These are phyloP conservation scores for Macrotrachela quadricornifera DNA, from an alignment of 1,140 invertebrate genomes.

Conservation along the genomic window DNA sequence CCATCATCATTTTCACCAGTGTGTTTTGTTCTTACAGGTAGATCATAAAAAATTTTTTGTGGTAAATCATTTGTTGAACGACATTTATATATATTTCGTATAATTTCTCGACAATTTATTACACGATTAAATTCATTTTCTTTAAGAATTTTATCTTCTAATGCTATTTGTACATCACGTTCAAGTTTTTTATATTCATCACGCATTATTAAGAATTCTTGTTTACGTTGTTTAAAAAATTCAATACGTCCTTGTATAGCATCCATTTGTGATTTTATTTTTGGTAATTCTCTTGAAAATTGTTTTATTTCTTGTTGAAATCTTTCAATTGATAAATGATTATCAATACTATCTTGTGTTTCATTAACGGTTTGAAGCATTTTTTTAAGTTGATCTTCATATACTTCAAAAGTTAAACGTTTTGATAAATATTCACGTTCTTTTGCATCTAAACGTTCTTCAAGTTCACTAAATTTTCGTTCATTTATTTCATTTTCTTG, in stretches of 20 bases:
- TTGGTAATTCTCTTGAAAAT: not conserved
- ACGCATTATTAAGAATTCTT: no score
- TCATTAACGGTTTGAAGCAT: no score
- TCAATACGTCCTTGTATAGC: not conserved
- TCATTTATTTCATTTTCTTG: no score
- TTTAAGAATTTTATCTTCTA: not conserved
- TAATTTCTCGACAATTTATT: not conserved
- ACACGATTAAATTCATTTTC: conserved; percentile 1
- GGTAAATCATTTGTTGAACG: not conserved
- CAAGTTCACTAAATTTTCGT: no score
- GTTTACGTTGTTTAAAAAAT: not conserved
- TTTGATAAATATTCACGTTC: no score
- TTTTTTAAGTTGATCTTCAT: no score
- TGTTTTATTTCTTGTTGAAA: conserved; percentile 1
- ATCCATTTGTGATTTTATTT: not conserved
- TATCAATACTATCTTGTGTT: no score
- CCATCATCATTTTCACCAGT: not conserved
- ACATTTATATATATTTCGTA: not conserved
- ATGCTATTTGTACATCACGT: not conserved
- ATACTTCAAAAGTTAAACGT: no score
- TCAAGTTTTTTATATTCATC: no score
- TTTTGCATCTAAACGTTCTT: no score
- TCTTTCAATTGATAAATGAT: not conserved
- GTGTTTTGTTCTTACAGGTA: conserved; percentile 10
- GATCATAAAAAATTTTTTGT: conserved; percentile 16